phyloP scores from a whole-genome alignment of 1,140 invertebrate genomes.

The Vanessa tameamea region DNA sequence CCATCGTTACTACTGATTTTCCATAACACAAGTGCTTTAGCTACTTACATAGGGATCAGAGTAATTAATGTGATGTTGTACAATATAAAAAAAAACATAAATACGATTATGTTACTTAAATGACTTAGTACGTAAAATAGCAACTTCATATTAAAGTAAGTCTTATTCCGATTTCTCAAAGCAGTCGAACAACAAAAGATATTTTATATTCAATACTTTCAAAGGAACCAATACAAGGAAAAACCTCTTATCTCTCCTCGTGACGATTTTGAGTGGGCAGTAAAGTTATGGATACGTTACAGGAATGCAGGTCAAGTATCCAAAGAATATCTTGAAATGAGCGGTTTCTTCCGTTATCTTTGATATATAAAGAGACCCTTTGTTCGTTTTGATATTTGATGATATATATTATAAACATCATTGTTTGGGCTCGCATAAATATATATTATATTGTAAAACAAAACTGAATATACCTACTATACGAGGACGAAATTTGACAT shows the following conservation, averaged over 20 bases:
- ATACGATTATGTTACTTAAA: too few species aligned
- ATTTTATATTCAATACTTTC: slow-evolving; percentile 22
- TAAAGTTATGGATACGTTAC: slow-evolving; percentile 23
- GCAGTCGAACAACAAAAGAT: slow-evolving; percentile 10
- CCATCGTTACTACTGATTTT: too few species aligned
- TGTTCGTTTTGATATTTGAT: slow-evolving; percentile 9
- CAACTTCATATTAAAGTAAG: too few species aligned
- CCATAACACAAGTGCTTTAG: too few species aligned
- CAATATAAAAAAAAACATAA: too few species aligned
- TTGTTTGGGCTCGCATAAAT: neutral
- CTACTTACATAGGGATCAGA: too few species aligned
- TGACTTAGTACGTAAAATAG: too few species aligned
- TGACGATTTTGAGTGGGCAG: slow-evolving; percentile 19
- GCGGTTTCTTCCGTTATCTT: slow-evolving; percentile 17
- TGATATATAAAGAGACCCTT: slow-evolving; percentile 14
- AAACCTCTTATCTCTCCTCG: slow-evolving; percentile 25
- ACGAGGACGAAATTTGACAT: too few species aligned
- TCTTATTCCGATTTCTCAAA: neutral
- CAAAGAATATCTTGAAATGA: slow-evolving; percentile 19
- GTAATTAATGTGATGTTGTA: too few species aligned
- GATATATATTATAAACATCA: neutral
- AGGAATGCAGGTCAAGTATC: slow-evolving; percentile 14
- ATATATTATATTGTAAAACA: too few species aligned
- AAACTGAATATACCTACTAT: too few species aligned
- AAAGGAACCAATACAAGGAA: slow-evolving; percentile 28